Evolutionary conservation across 64 coral and sea anemone species (phyloP).

Genomic region (Montipora sp.): DNA sequence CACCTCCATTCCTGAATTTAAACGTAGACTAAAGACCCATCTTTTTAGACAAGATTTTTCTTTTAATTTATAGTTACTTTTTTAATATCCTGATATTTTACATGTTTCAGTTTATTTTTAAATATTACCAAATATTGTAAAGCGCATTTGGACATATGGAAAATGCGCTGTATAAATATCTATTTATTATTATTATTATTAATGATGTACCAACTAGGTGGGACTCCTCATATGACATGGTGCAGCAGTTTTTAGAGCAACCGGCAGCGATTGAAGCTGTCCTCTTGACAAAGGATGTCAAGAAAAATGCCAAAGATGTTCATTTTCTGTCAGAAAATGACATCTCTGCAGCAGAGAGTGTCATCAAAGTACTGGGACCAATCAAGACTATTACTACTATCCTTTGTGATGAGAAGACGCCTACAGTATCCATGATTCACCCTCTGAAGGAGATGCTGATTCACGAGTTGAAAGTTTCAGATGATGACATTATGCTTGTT

Average conservation of each 20-base stretch:
- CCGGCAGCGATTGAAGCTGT: not conserved
- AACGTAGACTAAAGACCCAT: too few species aligned
- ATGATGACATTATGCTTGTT: slow-evolving; percentile 21
- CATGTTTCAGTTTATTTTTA: too few species aligned
- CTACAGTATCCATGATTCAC: slow-evolving; percentile 9
- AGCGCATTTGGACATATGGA: too few species aligned
- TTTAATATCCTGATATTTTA: too few species aligned
- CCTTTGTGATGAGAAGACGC: slow-evolving; percentile 8
- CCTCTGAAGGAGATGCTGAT: slow-evolving; percentile 13
- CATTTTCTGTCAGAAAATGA: slow-evolving; percentile 4
- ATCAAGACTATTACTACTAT: not conserved
- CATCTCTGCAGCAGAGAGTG: not conserved
- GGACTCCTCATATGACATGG: slow-evolving; percentile 13
- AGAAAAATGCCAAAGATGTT: slow-evolving; percentile 19
- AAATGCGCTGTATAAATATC: too few species aligned
- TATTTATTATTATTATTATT: not conserved
- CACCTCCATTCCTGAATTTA: too few species aligned
- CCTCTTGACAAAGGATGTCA: slow-evolving; percentile 8
- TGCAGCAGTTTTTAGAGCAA: not conserved
- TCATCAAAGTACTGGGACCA: slow-evolving; percentile 5
- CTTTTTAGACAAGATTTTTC: too few species aligned
- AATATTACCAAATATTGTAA: too few species aligned
- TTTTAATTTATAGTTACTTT: too few species aligned
- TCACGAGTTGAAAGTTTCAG: slow-evolving; percentile 4
- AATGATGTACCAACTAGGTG: slow-evolving; percentile 15